phyloP scores from a whole-genome alignment of 1,140 invertebrate species.

The Tenebrio molitor region DNA sequence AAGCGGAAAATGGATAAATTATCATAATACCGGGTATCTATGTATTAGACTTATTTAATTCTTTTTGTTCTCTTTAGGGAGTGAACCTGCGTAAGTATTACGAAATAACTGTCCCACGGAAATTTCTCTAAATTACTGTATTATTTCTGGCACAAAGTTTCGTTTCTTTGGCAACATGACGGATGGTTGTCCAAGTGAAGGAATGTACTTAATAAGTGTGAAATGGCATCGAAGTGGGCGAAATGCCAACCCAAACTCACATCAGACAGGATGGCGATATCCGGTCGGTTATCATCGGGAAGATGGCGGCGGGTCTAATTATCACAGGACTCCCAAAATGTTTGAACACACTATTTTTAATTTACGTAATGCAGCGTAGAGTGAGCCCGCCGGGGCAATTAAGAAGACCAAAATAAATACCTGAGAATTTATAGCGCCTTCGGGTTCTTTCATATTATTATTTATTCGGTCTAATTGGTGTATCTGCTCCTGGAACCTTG shows the following conservation, averaged over 20 bases:
- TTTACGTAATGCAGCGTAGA: constrained; percentile 7
- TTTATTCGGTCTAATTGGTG: constrained; percentile 4
- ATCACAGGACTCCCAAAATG: constrained; percentile 19
- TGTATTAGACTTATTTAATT: no score
- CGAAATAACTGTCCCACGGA: no score
- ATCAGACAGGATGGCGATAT: constrained; percentile 30
- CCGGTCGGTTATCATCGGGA: constrained; percentile 24
- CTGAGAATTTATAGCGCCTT: constrained; percentile 7
- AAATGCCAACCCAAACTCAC: constrained; percentile 26
- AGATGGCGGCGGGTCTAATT: constrained; percentile 4
- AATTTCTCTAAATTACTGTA: no score
- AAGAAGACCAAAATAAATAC: constrained; percentile 8
- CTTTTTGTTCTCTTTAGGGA: no score
- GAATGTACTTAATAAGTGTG: constrained; percentile 2
- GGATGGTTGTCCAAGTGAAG: neutral
- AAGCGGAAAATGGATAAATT: no score
- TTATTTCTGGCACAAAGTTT: no score
- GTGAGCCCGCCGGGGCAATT: neutral
- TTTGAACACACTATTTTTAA: constrained; percentile 11
- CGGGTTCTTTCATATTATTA: neutral
- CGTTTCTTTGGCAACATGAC: neutral
- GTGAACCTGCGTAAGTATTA: no score
- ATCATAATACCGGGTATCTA: no score
- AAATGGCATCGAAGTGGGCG: neutral
- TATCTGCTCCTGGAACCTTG: neutral